Evolutionary conservation across 2,888 invertebrate genomes (phyloP), one percentile per base, ranked within the genome.

Genomic region (Patella ulyssiponensis): DNA sequence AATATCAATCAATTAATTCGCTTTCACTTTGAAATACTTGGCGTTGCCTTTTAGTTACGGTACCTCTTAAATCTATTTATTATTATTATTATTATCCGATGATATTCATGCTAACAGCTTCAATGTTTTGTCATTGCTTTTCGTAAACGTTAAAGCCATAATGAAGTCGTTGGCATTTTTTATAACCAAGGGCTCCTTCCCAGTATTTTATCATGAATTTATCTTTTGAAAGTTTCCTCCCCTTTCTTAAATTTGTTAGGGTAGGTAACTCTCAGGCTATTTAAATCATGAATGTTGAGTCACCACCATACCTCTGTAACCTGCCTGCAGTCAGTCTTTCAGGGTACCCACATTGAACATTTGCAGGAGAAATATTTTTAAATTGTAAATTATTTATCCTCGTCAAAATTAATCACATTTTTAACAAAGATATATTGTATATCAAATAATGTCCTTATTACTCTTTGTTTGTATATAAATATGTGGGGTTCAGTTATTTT

Each of bases 181-280:
- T 44, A 44, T 44, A 64, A 3, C 64, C 64, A 64, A 64, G 20
- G 64, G 64, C 64, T 23, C 20, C 20, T 44, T 23, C 64, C 23
- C 64, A 64, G 64, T 64, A 64, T 64, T 64, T 64, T 64, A 44
- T 64, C 64, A 64, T 64, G 64, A 64, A 64, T 12, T 64, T 64
- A 64, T 44, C 44, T 44, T 44, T 64, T 64, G 20, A 64, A 14
- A 64, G 64, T 64, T 64, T 23, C 23, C 23, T 9, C 23, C 64
- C 23, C 64, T 64, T 64, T 20, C 20, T 9, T 44, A 44, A 44
- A 44, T 44, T 64, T 64, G 64, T 14, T 23, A 64, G 64, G 14
- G 64, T 11, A 64, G 64, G 14, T 64, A 64, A 23, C 64, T 64
- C 64, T 64, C 20, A 23, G 11, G n/a, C 23, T 11, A 23, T 64